Percentiles rank a stretch among this genome's conserved stretches.
Conservation (phyloP, 2,888 invertebrate species). For the Himalopsyche kuldschensis region DNA sequence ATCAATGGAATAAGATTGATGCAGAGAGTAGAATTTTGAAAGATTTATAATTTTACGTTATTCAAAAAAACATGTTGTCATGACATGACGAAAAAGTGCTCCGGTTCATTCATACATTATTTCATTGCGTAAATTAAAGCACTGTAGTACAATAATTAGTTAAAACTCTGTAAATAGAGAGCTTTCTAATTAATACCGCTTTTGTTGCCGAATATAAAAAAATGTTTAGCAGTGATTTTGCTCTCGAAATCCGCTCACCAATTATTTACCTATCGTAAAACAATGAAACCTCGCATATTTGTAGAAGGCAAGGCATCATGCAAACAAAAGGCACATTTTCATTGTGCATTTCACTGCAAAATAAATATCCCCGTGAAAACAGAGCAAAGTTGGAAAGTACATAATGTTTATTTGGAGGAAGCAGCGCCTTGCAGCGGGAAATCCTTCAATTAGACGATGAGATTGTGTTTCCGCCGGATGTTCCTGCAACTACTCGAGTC, state of each 20-base stretch:
- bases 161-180: too few species aligned
- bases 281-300: conserved; percentile 3
- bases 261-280: background rate
- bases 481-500: conserved; percentile 36
- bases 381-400: background rate
- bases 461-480: conserved; percentile 40
- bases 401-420: conserved; percentile 26
- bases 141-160: too few species aligned
- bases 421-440: conserved; percentile 36
- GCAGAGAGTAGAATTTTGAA: too few species aligned
- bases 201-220: background rate
- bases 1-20: too few species aligned
- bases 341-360: conserved; percentile 21
- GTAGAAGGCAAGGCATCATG: conserved; percentile 18
- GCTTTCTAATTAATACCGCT: background rate
- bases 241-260: background rate
- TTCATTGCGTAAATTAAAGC: too few species aligned
- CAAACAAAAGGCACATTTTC: conserved; percentile 24
- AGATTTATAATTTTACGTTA: too few species aligned
- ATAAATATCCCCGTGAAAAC: conserved; percentile 21
- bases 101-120: too few species aligned
- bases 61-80: too few species aligned
- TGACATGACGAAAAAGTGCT: too few species aligned
- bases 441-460: conserved; percentile 40
- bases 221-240: background rate